A percentile compares a stretch with the other conserved stretches of the same genome.
phyloP scores from a whole-genome alignment of 2,113 vertebrate species.

The Athene noctua region DNA sequence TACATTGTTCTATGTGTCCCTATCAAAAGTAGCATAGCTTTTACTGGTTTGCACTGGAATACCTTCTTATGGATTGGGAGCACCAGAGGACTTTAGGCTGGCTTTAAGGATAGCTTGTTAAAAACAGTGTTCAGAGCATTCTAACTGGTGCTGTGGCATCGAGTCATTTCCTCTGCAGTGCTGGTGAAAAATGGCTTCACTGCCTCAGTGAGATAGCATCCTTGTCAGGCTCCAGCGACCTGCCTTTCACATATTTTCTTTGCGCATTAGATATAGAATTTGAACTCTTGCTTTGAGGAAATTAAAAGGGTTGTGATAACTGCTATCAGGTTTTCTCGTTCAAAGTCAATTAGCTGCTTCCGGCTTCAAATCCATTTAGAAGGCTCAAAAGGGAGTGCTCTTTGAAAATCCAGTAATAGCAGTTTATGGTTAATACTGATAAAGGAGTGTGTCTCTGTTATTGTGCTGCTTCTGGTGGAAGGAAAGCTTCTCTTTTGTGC shows the following conservation, averaged over 20 bases:
- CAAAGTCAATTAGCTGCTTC: constrained; percentile 39
- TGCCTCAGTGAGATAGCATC: background rate
- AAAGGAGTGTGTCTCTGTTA: background rate
- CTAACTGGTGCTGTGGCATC: rapidly evolving
- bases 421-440: background rate
- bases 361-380: background rate
- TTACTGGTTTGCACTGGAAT: rapidly evolving
- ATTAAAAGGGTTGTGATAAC: constrained; percentile 21
- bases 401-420: background rate
- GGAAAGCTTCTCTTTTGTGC: background rate
- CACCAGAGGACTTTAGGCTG: rapidly evolving
- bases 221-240: background rate
- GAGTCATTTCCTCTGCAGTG: rapidly evolving
- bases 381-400: background rate
- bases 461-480: background rate
- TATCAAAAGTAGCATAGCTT: background rate
- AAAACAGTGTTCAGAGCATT: rapidly evolving
- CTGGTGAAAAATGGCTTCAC: background rate
- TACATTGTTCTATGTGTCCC: rapidly evolving
- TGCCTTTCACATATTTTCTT: background rate
- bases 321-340: background rate
- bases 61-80: background rate
- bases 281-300: constrained; percentile 10
- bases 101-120: background rate
- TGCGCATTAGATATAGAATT: background rate